Evolutionary conservation across 2,797 vertebrate species (phyloP), one percentile per base, ranked within the genome.

Genomic region (Onychomys arenicola): DNA sequence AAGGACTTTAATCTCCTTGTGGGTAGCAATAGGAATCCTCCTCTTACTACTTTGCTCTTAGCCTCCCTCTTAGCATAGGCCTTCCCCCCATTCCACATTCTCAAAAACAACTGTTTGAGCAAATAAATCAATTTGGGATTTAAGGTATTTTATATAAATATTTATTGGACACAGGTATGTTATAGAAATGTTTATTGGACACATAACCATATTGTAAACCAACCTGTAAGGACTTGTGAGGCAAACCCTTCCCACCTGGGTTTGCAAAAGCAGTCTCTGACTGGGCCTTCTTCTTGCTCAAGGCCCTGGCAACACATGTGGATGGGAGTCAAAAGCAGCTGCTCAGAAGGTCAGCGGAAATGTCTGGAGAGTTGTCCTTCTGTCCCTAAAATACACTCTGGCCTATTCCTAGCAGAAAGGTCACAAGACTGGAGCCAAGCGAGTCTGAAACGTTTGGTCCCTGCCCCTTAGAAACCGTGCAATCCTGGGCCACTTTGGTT

Each of bases 321-420:
- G 96, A 91, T 61, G 52, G 21, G 69, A 87, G 65, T 90, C 40
- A 77, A 76, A 96, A 91, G 90, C 61, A 81, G 65, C 75, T 34
- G 29, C 37, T 71, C 73, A 46, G 89, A 94, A 95, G 89, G 78
- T 96, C 93, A 69, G 90, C 40, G n/a, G 75, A 59, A 65, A 59
- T 93, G 87, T 86, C 93, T 89, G 67, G 52, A 73, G 93, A 76
- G 55, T 67, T 73, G 84, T 55, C 6, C 59, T 88, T 92, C 76
- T 87, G 82, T 87, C 85, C 88, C 87, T 92, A 96, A 94, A 96
- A 95, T 92, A 95, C 29, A 75, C 75, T 67, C 73, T 94, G 89
- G 69, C 63, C 67, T 32, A 34, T 92, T 43, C 52, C 83, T 76
- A 80, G 82, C 49, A 87, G 90, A 96, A 95, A 97, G 90, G 95